Conservation (phyloP, 2,797 vertebrate species). For the Crenuchus spilurus region DNA sequence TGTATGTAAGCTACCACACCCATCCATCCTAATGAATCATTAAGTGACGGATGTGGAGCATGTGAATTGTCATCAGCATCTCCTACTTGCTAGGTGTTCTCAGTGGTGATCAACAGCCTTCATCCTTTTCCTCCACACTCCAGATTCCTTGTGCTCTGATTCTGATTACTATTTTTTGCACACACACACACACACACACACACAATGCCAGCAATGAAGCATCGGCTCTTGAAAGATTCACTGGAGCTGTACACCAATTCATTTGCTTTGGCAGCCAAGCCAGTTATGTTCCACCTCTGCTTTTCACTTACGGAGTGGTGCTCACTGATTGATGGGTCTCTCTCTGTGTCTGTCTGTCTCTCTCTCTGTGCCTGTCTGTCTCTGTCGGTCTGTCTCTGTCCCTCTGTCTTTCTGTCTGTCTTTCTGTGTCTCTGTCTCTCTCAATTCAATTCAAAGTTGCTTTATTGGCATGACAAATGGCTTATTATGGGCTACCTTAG, state of each 20-base stretch:
- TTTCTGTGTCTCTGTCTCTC: slow-evolving; percentile 5
- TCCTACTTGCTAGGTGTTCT: too few relatives aligned
- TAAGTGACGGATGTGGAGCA: too few relatives aligned
- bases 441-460: too few relatives aligned
- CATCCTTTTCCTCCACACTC: too few relatives aligned
- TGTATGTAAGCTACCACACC: too few relatives aligned
- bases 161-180: too few relatives aligned
- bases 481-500: slow-evolving; percentile 43
- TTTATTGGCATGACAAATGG: slow-evolving; percentile 45
- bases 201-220: too few relatives aligned
- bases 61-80: too few relatives aligned
- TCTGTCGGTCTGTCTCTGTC: slow-evolving; percentile 16
- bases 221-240: slow-evolving; percentile 29
- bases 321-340: not conserved
- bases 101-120: too few relatives aligned
- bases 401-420: not conserved
- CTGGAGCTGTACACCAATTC: slow-evolving; percentile 3
- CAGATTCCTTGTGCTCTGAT: too few relatives aligned
- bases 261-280: not conserved
- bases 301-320: slow-evolving; percentile 6
- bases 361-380: not conserved
- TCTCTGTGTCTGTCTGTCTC: slow-evolving; percentile 1
- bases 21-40: too few relatives aligned
- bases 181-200: too few relatives aligned
- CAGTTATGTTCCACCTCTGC: slow-evolving; percentile 22